Evolutionary conservation across 2,113 vertebrate species (phyloP).

Genomic region (Tragelaphus imberbis): DNA sequence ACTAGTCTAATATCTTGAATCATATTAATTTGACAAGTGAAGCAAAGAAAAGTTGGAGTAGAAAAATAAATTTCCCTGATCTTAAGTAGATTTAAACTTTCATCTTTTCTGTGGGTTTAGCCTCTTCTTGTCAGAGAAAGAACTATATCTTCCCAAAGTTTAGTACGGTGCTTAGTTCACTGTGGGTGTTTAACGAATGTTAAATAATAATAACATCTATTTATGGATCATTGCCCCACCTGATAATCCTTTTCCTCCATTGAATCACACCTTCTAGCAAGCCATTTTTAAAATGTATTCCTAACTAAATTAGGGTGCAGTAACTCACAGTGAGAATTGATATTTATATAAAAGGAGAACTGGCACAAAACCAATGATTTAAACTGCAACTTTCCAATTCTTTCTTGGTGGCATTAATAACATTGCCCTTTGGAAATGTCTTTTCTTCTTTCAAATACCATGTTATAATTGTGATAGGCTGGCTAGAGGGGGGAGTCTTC

Average conservation of each 20-base stretch:
- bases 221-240: conserved; percentile 52
- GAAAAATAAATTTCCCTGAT: conserved; percentile 8
- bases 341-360: conserved; percentile 58
- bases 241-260: conserved; percentile 35
- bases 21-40: conserved; percentile 11
- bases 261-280: conserved; percentile 59
- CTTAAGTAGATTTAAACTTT: background rate
- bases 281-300: conserved; percentile 51
- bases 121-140: conserved; percentile 33
- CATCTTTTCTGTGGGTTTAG: background rate
- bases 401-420: conserved; percentile 49
- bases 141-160: conserved; percentile 41
- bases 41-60: conserved; percentile 20
- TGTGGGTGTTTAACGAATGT: conserved; percentile 54
- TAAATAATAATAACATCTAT: conserved; percentile 63
- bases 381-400: conserved; percentile 43
- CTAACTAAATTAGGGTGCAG: conserved; percentile 64
- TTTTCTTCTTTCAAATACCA: conserved; percentile 52
- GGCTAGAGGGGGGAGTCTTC: conserved; percentile 3
- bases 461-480: conserved; percentile 20
- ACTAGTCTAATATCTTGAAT: background rate
- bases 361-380: conserved; percentile 61
- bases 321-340: conserved; percentile 58
- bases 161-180: conserved; percentile 34
- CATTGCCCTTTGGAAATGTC: conserved; percentile 53